Percentiles rank a stretch among this genome's conserved stretches.
Conservation (phyloP, 1,140 invertebrate species). For the Bombus balteatus region DNA sequence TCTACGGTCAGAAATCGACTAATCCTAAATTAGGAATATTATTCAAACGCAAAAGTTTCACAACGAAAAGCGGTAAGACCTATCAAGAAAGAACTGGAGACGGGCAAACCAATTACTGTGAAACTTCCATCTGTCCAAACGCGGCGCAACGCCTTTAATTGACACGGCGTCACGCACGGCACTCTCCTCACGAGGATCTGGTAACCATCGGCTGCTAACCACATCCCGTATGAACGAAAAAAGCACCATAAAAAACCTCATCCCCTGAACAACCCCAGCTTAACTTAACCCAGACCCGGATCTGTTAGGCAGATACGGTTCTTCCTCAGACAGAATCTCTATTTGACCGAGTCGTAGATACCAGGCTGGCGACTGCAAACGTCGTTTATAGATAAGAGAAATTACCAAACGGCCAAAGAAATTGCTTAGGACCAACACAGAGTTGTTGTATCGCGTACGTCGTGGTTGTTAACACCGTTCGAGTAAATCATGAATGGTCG, state of each 20-base stretch:
- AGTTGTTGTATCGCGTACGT: conserved; percentile 4
- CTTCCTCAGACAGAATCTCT: background rate
- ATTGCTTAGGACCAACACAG: background rate
- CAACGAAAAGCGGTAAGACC: background rate
- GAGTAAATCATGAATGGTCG: conserved; percentile 51
- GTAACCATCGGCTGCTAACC: background rate
- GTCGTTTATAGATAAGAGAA: background rate
- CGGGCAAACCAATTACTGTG: background rate
- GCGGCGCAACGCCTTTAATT: background rate
- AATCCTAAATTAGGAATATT: background rate
- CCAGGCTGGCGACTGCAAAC: background rate
- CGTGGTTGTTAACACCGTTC: background rate
- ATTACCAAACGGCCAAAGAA: background rate
- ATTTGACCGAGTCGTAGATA: background rate
- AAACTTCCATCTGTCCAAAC: background rate
- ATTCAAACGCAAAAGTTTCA: background rate
- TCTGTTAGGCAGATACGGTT: background rate
- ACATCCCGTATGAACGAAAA: background rate
- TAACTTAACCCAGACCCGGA: background rate
- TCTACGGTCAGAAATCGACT: background rate
- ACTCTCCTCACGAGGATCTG: background rate
- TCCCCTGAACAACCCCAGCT: background rate
- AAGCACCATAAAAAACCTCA: background rate
- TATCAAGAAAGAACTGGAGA: background rate
- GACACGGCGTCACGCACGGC: background rate